A percentile compares a stretch with the other conserved stretches of the same genome.
phyloP scores from a whole-genome alignment of 2,113 vertebrate genomes.

The Dermatemys mawii region DNA sequence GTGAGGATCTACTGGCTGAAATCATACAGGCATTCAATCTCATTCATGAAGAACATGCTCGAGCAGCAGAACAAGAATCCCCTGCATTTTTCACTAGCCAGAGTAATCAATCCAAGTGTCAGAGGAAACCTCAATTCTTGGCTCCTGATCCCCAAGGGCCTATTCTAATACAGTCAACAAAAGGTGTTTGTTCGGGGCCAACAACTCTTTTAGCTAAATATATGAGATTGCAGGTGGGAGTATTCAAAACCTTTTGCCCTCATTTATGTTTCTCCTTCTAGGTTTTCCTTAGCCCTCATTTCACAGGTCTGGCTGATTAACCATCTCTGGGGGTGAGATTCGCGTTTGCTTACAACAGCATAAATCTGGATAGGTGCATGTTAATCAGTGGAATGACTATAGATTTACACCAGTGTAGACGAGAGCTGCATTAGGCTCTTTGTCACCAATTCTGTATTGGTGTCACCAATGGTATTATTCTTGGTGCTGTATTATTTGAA shows the following conservation, averaged over 20 bases:
- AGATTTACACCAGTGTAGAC: background rate
- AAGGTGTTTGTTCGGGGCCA: conserved; percentile 36
- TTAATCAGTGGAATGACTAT: background rate
- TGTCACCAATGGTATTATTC: background rate
- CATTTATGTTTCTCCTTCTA: conserved; percentile 31
- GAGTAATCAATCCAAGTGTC: conserved; percentile 45
- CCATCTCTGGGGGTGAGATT: background rate
- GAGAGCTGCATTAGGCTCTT: background rate
- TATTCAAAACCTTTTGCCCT: conserved; percentile 32
- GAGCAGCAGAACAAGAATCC: background rate
- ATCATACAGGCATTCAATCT: accelerated
- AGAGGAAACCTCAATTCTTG: conserved; percentile 48
- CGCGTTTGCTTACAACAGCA: background rate
- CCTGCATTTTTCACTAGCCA: background rate
- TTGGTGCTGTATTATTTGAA: background rate
- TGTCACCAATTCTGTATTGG: background rate
- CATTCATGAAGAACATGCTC: background rate
- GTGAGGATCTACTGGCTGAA: background rate
- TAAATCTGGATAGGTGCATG: background rate
- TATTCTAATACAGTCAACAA: conserved; percentile 27
- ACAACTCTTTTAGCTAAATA: conserved; percentile 28
- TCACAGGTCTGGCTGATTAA: accelerated
- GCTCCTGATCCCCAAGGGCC: conserved; percentile 15
- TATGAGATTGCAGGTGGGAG: conserved; percentile 18
- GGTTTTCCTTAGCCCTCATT: background rate